A percentile compares a stretch with the other conserved stretches of the same genome.
These are phyloP conservation scores for Leptodactylus fallax DNA, from an alignment of 2,797 vertebrate genomes.

Conservation along the genomic window DNA sequence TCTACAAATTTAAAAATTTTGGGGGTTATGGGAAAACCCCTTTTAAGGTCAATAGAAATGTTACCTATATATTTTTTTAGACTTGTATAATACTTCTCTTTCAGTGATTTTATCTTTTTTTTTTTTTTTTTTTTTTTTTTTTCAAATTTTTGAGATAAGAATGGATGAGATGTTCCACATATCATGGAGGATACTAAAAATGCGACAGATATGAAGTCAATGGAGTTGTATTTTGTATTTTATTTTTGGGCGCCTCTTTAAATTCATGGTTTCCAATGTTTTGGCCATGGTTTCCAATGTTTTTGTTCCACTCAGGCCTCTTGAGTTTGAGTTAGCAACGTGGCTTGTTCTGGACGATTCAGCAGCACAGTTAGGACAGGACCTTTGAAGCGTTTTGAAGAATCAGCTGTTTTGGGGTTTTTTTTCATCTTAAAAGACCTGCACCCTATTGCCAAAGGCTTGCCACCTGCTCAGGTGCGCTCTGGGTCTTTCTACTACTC, in stretches of 20 bases:
- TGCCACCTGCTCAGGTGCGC: conserved; percentile 39
- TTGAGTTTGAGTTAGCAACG: not conserved
- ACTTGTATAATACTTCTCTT: too few relatives aligned
- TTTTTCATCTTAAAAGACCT: conserved; percentile 11
- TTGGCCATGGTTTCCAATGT: not conserved
- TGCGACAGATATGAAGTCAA: too few relatives aligned
- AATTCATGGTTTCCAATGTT: not conserved
- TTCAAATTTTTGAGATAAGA: too few relatives aligned
- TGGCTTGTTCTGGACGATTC: not conserved
- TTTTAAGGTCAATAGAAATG: too few relatives aligned
- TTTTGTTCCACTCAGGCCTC: not conserved
- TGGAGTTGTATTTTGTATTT: too few relatives aligned
- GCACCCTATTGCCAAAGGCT: conserved; percentile 39
- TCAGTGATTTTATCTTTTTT: too few relatives aligned
- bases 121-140: too few relatives aligned
- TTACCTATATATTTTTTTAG: too few relatives aligned
- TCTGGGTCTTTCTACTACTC: conserved; percentile 18
- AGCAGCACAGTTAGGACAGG: not conserved
- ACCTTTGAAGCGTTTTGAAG: not conserved
- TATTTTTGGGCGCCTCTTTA: not conserved
- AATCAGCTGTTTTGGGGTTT: conserved; percentile 5
- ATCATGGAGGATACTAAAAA: too few relatives aligned
- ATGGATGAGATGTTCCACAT: too few relatives aligned
- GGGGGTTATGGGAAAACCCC: too few relatives aligned
- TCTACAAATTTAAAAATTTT: too few relatives aligned